These are phyloP conservation scores for Chaetorhynchus papuensis DNA, from an alignment of 2,113 vertebrate genomes.

Conservation along the genomic window DNA sequence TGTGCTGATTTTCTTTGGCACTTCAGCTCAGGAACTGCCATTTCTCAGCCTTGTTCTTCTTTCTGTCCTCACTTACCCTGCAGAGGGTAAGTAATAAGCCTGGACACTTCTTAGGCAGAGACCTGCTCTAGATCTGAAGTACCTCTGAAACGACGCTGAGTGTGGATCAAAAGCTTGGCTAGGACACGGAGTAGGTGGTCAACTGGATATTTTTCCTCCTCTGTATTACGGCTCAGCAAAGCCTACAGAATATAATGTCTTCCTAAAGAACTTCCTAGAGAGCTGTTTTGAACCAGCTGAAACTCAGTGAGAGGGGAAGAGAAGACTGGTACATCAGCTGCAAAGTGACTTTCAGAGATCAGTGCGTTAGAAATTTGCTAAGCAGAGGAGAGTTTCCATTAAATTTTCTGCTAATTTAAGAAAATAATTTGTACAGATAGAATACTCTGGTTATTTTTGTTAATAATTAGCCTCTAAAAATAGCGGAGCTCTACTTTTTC, in stretches of 20 bases:
- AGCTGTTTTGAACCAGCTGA: neutral
- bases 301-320: neutral
- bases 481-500: constrained; percentile 14
- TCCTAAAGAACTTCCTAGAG: neutral
- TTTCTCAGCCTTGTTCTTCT: neutral
- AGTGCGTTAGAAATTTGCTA: neutral
- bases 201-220: neutral
- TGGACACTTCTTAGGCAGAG: neutral
- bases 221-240: neutral
- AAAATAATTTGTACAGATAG: neutral
- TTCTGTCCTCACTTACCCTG: neutral
- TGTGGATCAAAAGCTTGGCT: neutral
- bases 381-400: neutral
- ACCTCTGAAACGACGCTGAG: neutral
- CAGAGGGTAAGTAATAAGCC: neutral
- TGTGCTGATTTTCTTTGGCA: neutral
- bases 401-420: constrained; percentile 23
- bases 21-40: neutral
- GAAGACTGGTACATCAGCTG: neutral
- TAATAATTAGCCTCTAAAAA: constrained; percentile 40
- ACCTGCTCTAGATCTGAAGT: neutral
- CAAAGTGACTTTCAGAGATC: constrained; percentile 20
- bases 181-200: neutral
- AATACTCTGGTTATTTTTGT: constrained; percentile 26
- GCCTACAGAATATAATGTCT: neutral